phyloP scores from a whole-genome alignment of 2,113 vertebrate species.

The Lophius piscatorius region DNA sequence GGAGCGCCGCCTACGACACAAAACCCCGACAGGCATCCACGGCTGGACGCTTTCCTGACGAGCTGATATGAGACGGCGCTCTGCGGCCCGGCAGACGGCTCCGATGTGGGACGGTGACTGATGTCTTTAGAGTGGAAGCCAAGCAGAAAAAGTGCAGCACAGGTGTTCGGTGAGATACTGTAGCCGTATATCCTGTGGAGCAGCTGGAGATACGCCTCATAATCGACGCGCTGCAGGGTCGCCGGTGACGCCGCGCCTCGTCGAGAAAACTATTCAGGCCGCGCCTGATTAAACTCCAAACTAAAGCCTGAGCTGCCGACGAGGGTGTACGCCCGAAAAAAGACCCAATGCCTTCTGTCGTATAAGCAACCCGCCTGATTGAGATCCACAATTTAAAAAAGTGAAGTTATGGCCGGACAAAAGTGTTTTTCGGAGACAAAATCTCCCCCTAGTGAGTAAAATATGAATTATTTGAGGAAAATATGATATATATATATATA shows the following conservation, averaged over 20 bases:
- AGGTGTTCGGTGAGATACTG: conserved; percentile 78
- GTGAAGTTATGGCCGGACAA: too few relatives aligned
- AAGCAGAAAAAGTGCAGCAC: conserved; percentile 74
- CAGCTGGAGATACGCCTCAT: conserved; percentile 60
- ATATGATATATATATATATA: too few relatives aligned
- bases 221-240: conserved; percentile 25
- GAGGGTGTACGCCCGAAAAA: too few relatives aligned
- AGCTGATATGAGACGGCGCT: conserved; percentile 44
- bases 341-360: too few relatives aligned
- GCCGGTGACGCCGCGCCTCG: conserved; percentile 48
- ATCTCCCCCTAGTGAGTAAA: too few relatives aligned
- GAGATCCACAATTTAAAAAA: too few relatives aligned
- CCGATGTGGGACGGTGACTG: conserved; percentile 66
- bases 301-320: too few relatives aligned
- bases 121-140: conserved; percentile 68
- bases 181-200: conserved; percentile 58
- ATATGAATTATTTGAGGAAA: too few relatives aligned
- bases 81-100: conserved; percentile 37
- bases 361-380: too few relatives aligned
- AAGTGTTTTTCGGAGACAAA: too few relatives aligned
- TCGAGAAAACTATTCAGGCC: conserved; percentile 18
- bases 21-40: conserved; percentile 23
- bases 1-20: conserved; percentile 21
- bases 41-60: conserved; percentile 53
- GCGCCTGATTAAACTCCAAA: neutral